Conservation (phyloP, 2,888 invertebrate genomes). For the Orthonevra nobilis region DNA sequence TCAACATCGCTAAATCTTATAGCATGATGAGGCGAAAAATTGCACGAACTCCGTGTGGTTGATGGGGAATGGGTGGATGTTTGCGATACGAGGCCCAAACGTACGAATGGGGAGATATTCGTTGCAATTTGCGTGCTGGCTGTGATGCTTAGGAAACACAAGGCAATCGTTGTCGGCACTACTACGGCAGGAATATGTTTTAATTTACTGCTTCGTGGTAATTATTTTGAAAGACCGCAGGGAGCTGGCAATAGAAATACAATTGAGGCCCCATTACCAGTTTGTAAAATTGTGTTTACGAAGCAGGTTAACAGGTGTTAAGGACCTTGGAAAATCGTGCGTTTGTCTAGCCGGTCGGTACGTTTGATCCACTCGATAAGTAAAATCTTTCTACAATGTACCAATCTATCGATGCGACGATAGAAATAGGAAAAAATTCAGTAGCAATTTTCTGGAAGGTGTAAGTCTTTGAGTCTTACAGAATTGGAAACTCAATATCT, state of each 20-base stretch:
- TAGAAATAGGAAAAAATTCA: too few relatives aligned
- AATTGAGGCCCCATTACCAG: constrained; percentile 3
- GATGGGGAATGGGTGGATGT: constrained; percentile 40
- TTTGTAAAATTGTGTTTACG: constrained; percentile 28
- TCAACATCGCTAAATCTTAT: constrained; percentile 69
- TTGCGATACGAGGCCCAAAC: constrained; percentile 13
- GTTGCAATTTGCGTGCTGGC: constrained; percentile 55
- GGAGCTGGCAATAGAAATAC: constrained; percentile 8
- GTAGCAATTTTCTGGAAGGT: too few relatives aligned
- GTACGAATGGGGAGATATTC: constrained; percentile 3
- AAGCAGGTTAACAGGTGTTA: not conserved
- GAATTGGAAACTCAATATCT: too few relatives aligned
- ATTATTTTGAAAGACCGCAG: constrained; percentile 25
- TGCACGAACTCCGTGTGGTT: constrained; percentile 66
- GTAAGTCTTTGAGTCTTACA: too few relatives aligned
- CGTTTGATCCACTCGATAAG: too few relatives aligned
- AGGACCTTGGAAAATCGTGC: constrained; percentile 1
- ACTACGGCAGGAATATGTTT: constrained; percentile 59
- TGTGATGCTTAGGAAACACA: constrained; percentile 27
- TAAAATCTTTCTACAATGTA: too few relatives aligned
- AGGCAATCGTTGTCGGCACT: constrained; percentile 43
- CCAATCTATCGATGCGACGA: too few relatives aligned
- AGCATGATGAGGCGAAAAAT: constrained; percentile 63
- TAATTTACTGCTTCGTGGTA: constrained; percentile 55
- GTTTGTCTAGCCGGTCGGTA: too few relatives aligned